Base-by-base conservation (phyloP, 1,140 invertebrate species). In the Drosophila cardini region DNA sequence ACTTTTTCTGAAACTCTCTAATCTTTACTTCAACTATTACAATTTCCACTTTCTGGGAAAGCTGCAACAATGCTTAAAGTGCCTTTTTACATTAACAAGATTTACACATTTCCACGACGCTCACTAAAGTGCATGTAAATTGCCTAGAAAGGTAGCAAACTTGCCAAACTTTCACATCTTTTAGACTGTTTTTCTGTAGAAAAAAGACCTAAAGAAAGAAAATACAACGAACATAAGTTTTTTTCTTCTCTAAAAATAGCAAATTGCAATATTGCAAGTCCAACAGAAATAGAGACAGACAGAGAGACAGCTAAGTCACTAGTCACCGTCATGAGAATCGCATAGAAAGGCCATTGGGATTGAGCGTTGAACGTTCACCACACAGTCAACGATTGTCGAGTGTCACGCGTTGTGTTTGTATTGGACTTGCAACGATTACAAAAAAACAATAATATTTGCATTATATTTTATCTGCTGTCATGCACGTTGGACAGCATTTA, bases 391-490 rank as follows among this genome's bases (percentile, higher is more conserved):
- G 16, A 15, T 21, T 18, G 18, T 55, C 15, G 60, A 67, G 46
- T 68, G 63, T 65, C 60, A 63, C 30, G 52, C n/a, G 60, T 40
- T 56, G 46, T 78, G 55, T 78, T 78, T 67, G 13, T 45, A 38
- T 48, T 56, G 21, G 43, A 58, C 21, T 42, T 63, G 76, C 56
- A 74, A 63, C 65, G 67, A 73, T 77, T 58, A 74, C 56, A 34
- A 34, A 32, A 53, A 60, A 13, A 52, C 68, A 67, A 74, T 70
- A 74, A 70, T 74, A 74, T 74, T 69, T 74, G 65, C 57, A 74
- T 69, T 82, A 76, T 71, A 71, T 69, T 85, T 85, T 85, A 77
- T 85, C 81, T 80, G 50, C 50, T 60, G 78, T 57, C 69, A 64
- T 72, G 50, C 77, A 80, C 77, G 81, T 85, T 46, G 60, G 62